phyloP scores from a whole-genome alignment of 2,113 vertebrate genomes.

The Cinclus mexicanus region DNA sequence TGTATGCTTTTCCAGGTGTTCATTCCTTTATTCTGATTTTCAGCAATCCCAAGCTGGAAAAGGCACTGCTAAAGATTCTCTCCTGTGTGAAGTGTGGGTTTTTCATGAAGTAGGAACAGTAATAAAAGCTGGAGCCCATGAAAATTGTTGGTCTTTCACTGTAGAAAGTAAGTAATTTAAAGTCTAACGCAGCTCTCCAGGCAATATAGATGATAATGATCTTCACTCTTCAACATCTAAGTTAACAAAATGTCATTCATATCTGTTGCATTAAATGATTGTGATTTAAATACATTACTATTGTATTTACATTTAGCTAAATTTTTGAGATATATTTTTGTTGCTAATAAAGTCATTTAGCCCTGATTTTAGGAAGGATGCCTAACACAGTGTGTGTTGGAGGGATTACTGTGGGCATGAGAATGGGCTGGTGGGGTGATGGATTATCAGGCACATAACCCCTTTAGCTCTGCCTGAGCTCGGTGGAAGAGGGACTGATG shows the following conservation, averaged over 20 bases:
- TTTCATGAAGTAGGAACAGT: background rate
- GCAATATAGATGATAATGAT: accelerated
- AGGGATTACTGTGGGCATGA: background rate
- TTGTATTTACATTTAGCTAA: background rate
- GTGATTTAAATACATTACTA: background rate
- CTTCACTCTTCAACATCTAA: background rate
- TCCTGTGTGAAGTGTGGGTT: background rate
- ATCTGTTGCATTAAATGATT: background rate
- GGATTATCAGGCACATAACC: background rate
- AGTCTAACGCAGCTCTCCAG: background rate
- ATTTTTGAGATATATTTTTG: background rate
- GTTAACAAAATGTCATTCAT: background rate
- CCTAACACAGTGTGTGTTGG: too few relatives aligned
- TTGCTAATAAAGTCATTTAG: background rate
- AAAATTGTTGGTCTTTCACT: background rate
- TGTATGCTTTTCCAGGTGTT: background rate
- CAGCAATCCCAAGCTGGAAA: conserved; percentile 10
- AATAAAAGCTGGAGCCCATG: background rate
- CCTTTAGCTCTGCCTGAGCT: background rate
- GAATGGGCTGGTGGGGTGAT: too few relatives aligned
- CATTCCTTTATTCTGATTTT: conserved; percentile 24
- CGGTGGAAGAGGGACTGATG: background rate
- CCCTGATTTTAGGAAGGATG: too few relatives aligned
- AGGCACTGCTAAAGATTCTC: background rate
- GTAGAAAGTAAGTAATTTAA: background rate